These are phyloP conservation scores for Drosophila hawaiiensis DNA, from an alignment of 2,888 invertebrate species.

Conservation along the genomic window DNA sequence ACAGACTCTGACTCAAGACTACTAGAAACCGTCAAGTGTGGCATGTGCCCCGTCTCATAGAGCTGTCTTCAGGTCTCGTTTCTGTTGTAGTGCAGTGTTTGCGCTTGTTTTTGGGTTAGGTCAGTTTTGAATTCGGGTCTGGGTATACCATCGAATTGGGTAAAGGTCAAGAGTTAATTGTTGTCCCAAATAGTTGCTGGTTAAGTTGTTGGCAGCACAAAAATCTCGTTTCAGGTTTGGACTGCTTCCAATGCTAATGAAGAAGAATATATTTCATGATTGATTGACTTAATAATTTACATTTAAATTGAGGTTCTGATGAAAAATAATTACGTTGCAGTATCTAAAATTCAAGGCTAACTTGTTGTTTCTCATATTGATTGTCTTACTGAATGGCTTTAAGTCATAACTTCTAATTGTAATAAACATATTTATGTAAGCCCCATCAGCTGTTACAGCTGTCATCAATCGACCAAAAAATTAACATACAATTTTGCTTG, in stretches of 20 bases:
- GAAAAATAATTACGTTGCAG: neutral
- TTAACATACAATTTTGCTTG: constrained; percentile 58
- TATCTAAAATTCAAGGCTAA: neutral
- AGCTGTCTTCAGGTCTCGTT: neutral
- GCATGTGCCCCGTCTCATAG: constrained; percentile 40
- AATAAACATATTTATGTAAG: constrained; percentile 41
- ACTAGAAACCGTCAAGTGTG: constrained; percentile 41
- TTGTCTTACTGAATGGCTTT: neutral
- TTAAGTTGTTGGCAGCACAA: neutral
- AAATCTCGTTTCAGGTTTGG: neutral
- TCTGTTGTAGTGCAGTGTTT: constrained; percentile 36
- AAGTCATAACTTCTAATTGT: constrained; percentile 30
- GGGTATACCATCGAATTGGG: constrained; percentile 18
- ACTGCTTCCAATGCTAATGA: neutral
- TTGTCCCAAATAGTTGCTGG: neutral
- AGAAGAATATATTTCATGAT: neutral
- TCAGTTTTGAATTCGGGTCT: constrained; percentile 28
- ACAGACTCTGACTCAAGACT: constrained; percentile 28
- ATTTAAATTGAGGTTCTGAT: neutral
- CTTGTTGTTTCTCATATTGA: neutral
- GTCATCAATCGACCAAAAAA: constrained; percentile 55
- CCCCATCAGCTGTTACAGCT: constrained; percentile 34
- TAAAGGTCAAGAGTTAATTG: constrained; percentile 39
- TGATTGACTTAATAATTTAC: neutral
- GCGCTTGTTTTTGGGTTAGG: constrained; percentile 32